Conservation (phyloP, 2,113 vertebrate genomes). For the Apistogramma diplotaenia region DNA sequence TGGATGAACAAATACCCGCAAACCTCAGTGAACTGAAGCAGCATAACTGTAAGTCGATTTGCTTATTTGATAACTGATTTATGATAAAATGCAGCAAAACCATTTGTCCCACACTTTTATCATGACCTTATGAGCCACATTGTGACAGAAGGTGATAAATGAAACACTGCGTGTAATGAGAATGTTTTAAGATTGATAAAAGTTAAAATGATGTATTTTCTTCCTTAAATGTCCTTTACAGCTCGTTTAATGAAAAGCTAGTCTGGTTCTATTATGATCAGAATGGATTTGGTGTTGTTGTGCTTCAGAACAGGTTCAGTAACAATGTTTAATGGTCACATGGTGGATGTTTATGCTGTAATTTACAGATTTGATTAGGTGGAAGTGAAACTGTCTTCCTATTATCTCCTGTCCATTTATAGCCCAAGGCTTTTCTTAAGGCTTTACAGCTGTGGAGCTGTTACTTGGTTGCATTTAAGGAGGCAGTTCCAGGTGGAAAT, state of each 20-base stretch:
- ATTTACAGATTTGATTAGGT: too few species aligned
- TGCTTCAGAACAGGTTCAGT: too few species aligned
- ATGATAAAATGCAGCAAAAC: background rate
- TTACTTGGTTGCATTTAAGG: background rate
- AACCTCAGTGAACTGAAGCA: background rate
- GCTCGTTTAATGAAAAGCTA: background rate
- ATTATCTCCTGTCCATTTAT: too few species aligned
- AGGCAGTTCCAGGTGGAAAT: background rate
- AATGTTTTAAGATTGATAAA: background rate
- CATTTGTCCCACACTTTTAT: background rate
- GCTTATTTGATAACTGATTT: background rate
- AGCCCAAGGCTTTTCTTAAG: background rate
- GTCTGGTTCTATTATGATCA: background rate
- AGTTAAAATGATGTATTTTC: background rate
- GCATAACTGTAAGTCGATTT: background rate
- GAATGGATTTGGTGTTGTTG: background rate
- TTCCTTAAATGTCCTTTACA: background rate
- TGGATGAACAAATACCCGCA: background rate
- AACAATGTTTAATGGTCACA: too few species aligned
- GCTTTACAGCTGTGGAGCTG: background rate
- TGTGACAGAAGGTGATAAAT: background rate
- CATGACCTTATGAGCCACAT: background rate
- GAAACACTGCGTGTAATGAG: background rate
- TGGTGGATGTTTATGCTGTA: too few species aligned
- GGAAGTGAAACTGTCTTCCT: too few species aligned